Base-by-base conservation (phyloP, 1,140 invertebrate species). In the Ctenoplectra terminalis region DNA sequence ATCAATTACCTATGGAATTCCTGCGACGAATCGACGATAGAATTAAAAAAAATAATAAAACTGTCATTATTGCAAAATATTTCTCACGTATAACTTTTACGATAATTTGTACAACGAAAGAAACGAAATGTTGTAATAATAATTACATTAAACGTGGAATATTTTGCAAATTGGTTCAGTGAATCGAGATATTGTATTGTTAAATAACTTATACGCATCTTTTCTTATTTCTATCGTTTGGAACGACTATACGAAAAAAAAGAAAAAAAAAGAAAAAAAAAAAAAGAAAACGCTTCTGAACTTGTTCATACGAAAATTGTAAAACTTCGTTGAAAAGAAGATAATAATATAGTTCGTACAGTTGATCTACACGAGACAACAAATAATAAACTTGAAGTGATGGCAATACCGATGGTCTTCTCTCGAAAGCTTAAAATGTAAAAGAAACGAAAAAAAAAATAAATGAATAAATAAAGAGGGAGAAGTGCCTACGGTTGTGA, bases 401-500 rank as follows among this genome's bases (percentile, higher is more conserved):
- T 87, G 74, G 87, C 86, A 81, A 85, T 87, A 83, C 82, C 83
- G 81, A 64, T 56, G 81, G 67, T 72, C 31, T 40, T 67, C 77
- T 52, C 52, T 84, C 54, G 20, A 11, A 52, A 81, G 56, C 34
- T 50, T 46, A 67, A 61, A 84, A 82, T 83, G 73, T 34, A 56
- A 77, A 13, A 46, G 23, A 54, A n/a, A n/a, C n/a, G n/a, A n/a
- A 40, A 40, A 40, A 40, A 40, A 40, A 40, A 40, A 40, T 40
- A 40, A 9, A 40, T 5, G 40, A 40, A 9, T 40, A 73, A 31
- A 20, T 17, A 46, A 34, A 60, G 37, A 54, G 81, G 78, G 81
- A 71, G 84, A 80, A 79, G 43, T 34, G 73, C 75, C 66, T 50
- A 58, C 87, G 87, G 88, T 89, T 89, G 88, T 89, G 88, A 89